Percentiles rank a stretch among this genome's conserved stretches.
Conservation (phyloP, 2,888 invertebrate species). For the Adela reaumurella region DNA sequence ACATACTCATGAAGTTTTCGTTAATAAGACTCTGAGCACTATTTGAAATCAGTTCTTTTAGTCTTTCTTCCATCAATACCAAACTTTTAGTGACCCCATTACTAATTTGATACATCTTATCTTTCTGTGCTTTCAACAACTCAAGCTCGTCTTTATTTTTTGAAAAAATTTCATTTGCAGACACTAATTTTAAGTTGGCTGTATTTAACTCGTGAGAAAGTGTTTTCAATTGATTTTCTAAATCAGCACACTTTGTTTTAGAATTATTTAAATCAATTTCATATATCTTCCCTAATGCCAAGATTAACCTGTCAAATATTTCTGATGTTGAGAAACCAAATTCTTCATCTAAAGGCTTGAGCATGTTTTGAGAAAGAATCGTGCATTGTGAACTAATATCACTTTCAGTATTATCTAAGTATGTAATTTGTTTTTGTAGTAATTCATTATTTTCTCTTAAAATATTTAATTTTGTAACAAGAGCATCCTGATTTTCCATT, state of each 20-base stretch:
- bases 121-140: constrained; percentile 28
- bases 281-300: constrained; percentile 20
- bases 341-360: constrained; percentile 25
- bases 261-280: constrained; percentile 19
- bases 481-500: constrained; percentile 17
- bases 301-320: constrained; percentile 24
- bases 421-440: constrained; percentile 16
- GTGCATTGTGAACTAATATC: constrained; percentile 16
- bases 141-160: constrained; percentile 30
- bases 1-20: constrained; percentile 18
- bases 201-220: constrained; percentile 21
- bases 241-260: constrained; percentile 18
- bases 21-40: constrained; percentile 23
- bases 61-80: constrained; percentile 27
- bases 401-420: constrained; percentile 8
- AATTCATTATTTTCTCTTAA: constrained; percentile 21
- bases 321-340: constrained; percentile 21
- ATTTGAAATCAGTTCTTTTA: constrained; percentile 21
- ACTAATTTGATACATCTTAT: constrained; percentile 31
- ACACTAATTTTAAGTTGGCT: constrained; percentile 22
- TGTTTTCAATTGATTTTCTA: constrained; percentile 21
- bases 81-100: constrained; percentile 36
- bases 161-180: constrained; percentile 23
- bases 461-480: constrained; percentile 19
- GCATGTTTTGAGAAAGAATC: constrained; percentile 25